Evolutionary conservation across 2,113 vertebrate genomes (phyloP).

Genomic region (Neodon shergylaensis): DNA sequence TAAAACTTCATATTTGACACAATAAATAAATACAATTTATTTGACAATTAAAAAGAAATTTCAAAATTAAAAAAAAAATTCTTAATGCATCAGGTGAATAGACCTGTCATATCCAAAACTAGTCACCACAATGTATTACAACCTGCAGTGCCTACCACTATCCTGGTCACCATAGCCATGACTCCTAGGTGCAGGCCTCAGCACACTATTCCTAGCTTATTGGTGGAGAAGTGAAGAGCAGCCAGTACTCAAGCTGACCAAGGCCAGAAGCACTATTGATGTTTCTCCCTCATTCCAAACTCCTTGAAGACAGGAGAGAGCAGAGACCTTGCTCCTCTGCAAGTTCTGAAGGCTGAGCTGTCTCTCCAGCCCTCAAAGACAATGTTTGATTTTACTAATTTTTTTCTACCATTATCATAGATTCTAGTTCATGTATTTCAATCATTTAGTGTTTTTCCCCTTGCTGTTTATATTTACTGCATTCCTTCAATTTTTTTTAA

Average conservation of each 20-base stretch:
- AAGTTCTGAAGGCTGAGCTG: neutral
- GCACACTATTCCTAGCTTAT: neutral
- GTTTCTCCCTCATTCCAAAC: neutral
- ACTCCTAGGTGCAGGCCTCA: neutral
- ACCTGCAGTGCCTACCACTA: no score
- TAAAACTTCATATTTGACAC: neutral
- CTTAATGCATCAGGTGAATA: neutral
- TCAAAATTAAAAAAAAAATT: neutral
- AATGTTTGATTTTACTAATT: neutral
- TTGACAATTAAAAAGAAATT: neutral
- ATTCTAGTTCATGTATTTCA: neutral
- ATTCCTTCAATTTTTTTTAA: neutral
- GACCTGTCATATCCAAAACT: neutral
- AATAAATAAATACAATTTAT: neutral
- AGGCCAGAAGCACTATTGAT: neutral
- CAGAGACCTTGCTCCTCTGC: neutral
- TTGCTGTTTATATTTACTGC: neutral
- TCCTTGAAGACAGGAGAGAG: neutral
- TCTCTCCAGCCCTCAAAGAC: neutral
- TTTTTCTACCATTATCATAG: neutral
- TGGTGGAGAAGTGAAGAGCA: neutral
- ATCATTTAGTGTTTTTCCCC: neutral
- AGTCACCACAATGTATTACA: neutral
- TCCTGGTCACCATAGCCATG: neutral
- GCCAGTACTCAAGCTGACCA: neutral